Percentiles rank a stretch among this genome's conserved stretches.
These are phyloP conservation scores for Ophonus ardosiacus DNA, from an alignment of 2,888 invertebrate species.

Conservation along the genomic window DNA sequence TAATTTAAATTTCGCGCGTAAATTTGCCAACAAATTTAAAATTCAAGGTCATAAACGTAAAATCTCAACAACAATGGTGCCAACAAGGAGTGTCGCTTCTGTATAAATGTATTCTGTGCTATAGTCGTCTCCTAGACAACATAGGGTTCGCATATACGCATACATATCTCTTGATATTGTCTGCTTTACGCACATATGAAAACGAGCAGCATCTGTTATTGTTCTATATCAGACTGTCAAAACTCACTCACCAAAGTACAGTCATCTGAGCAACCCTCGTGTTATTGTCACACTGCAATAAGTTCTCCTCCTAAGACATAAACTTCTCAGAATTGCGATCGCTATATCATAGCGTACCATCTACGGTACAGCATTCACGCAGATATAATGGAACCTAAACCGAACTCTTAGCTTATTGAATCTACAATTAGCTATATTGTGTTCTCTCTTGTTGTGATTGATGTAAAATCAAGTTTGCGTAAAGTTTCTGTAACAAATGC, in stretches of 20 bases:
- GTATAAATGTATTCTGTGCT: too few species aligned
- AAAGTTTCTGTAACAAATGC: conserved; percentile 22
- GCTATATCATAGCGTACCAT: conserved; percentile 11
- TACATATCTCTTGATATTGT: not conserved
- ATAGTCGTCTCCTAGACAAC: not conserved
- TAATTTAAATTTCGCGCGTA: too few species aligned
- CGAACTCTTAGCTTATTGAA: not conserved
- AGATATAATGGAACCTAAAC: not conserved
- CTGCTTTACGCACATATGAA: conserved; percentile 45
- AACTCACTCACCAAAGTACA: not conserved
- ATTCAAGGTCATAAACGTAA: too few species aligned
- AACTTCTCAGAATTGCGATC: not conserved
- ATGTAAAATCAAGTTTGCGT: conserved; percentile 46
- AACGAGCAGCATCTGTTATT: conserved; percentile 56
- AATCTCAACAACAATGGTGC: too few species aligned
- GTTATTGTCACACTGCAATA: conserved; percentile 33
- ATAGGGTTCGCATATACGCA: not conserved
- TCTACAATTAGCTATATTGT: not conserved
- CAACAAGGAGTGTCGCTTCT: too few species aligned
- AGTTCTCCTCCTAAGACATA: conserved; percentile 28
- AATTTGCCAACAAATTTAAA: too few species aligned
- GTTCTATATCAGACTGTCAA: conserved; percentile 49
- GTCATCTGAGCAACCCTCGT: not conserved
- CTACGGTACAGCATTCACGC: not conserved
- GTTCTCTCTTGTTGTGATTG: conserved; percentile 37